Conservation (phyloP, 2,113 vertebrate species). For the Orycteropus afer region DNA sequence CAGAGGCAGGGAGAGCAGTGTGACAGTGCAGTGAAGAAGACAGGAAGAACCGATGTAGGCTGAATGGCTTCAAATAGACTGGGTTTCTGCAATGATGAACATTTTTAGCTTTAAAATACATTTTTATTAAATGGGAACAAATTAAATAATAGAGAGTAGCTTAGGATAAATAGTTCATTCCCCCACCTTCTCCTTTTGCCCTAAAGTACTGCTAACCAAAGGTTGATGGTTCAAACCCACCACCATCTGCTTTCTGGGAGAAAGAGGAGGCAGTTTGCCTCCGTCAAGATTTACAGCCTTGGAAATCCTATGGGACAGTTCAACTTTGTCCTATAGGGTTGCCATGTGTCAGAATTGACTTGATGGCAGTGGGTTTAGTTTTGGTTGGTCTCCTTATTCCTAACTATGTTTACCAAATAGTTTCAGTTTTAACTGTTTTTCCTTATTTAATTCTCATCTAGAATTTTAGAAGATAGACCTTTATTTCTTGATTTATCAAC, state of each 20-base stretch:
- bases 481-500: not conserved
- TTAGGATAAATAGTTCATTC: not conserved
- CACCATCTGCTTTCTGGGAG: too few species aligned
- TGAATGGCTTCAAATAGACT: not conserved
- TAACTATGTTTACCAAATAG: not conserved
- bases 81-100: not conserved
- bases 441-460: not conserved
- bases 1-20: not conserved
- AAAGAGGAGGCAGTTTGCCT: too few species aligned
- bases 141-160: not conserved
- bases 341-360: too few species aligned
- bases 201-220: too few species aligned
- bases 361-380: too few species aligned
- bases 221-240: too few species aligned
- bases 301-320: too few species aligned
- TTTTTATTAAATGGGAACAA: constrained; percentile 5
- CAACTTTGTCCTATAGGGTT: too few species aligned
- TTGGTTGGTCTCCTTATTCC: too few species aligned
- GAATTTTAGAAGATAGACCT: not conserved
- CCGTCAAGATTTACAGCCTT: too few species aligned
- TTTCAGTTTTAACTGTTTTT: constrained; percentile 2
- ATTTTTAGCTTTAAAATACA: not conserved
- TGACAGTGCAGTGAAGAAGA: not conserved
- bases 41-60: not conserved
- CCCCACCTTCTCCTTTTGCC: not conserved